A percentile compares a stretch with the other conserved stretches of the same genome.
These are phyloP conservation scores for Conomelus anceps DNA, from an alignment of 2,888 invertebrate genomes.

Conservation along the genomic window DNA sequence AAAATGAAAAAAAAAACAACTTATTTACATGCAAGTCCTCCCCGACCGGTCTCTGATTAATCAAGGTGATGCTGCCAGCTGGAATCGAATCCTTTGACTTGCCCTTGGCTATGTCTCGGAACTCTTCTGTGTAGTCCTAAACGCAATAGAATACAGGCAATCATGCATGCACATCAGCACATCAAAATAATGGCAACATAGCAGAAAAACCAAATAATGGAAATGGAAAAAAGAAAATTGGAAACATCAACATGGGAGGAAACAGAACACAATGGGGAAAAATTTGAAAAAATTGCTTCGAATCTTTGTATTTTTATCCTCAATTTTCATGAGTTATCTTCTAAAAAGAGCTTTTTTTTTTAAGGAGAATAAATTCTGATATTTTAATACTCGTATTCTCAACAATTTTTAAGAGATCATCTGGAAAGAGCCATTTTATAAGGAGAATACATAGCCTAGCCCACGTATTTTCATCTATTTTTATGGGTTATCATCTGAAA, in stretches of 20 bases:
- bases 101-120: slow-evolving; percentile 92
- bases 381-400: too few species aligned
- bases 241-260: background rate
- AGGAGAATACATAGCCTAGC: too few species aligned
- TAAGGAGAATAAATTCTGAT: too few species aligned
- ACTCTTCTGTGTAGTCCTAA: slow-evolving; percentile 95
- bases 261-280: background rate
- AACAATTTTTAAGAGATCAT: too few species aligned
- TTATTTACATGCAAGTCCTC: slow-evolving; percentile 79
- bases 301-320: too few species aligned
- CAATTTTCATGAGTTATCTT: too few species aligned
- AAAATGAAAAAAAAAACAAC: background rate
- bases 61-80: slow-evolving; percentile 86
- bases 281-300: slow-evolving; percentile 17
- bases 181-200: slow-evolving; percentile 9
- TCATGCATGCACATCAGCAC: slow-evolving; percentile 37
- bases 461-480: too few species aligned
- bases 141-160: slow-evolving; percentile 39
- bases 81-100: slow-evolving; percentile 89
- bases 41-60: slow-evolving; percentile 91
- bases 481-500: too few species aligned
- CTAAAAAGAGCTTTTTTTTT: too few species aligned
- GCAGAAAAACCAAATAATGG: background rate
- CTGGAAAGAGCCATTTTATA: too few species aligned
- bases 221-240: slow-evolving; percentile 4